Percentiles rank a stretch among this genome's conserved stretches.
Evolutionary conservation across 1,140 invertebrate species (phyloP).

Genomic region (Hycleus cichorii): DNA sequence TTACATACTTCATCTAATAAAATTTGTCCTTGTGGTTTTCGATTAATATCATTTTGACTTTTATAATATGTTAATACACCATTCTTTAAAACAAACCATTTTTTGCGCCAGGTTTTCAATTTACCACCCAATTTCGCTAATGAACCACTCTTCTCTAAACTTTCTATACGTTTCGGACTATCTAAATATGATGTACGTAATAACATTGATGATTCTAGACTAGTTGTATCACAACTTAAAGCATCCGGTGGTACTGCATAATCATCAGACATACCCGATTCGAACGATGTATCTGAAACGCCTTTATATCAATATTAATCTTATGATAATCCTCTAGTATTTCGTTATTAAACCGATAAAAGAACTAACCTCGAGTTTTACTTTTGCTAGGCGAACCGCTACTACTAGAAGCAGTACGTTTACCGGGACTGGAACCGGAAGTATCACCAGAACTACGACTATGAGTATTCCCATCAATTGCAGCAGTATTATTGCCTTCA

Average conservation of each 20-base stretch:
- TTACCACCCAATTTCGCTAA: constrained; percentile 89
- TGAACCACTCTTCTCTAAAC: constrained; percentile 85
- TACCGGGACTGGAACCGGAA: constrained; percentile 74
- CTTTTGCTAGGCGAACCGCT: constrained; percentile 77
- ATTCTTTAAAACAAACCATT: constrained; percentile 92
- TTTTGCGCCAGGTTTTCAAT: constrained; percentile 89
- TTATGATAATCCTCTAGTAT: no score
- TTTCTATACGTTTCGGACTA: constrained; percentile 65
- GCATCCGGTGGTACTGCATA: constrained; percentile 94
- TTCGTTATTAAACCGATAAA: neutral
- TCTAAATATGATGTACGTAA: constrained; percentile 56
- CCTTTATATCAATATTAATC: constrained; percentile 28
- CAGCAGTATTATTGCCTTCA: constrained; percentile 67
- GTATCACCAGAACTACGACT: constrained; percentile 79
- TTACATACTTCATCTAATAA: constrained; percentile 83
- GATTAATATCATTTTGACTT: constrained; percentile 79
- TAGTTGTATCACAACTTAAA: constrained; percentile 64
- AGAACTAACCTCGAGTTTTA: constrained; percentile 53
- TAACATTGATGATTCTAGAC: constrained; percentile 61
- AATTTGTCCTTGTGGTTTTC: constrained; percentile 89
- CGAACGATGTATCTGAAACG: constrained; percentile 77
- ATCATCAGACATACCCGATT: constrained; percentile 90
- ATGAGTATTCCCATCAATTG: constrained; percentile 52
- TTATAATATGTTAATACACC: constrained; percentile 90
- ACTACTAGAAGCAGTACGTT: constrained; percentile 59